These are phyloP conservation scores for Bubo bubo DNA, from an alignment of 2,113 vertebrate species.

Conservation along the genomic window DNA sequence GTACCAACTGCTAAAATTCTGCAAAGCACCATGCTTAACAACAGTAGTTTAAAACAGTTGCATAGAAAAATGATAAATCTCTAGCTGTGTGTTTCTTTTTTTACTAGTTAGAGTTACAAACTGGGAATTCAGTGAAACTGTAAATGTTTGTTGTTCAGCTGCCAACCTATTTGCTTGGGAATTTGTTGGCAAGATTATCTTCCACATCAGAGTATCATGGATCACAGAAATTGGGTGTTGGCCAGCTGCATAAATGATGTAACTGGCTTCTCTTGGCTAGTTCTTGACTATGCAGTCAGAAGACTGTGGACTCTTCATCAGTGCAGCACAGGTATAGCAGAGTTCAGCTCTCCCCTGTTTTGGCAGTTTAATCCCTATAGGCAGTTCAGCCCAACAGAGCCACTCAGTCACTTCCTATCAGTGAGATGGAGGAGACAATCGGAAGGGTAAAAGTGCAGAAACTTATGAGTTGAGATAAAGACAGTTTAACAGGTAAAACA, in stretches of 20 bases:
- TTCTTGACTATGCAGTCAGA: background rate
- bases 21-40: background rate
- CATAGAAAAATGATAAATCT: background rate
- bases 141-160: background rate
- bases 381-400: background rate
- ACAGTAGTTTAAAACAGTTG: background rate
- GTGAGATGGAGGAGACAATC: background rate
- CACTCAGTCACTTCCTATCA: rapidly evolving
- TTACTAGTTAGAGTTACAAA: background rate
- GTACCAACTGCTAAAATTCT: background rate
- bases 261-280: background rate
- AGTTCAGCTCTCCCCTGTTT: background rate
- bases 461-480: background rate
- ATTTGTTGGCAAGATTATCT: background rate
- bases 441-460: background rate
- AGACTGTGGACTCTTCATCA: background rate
- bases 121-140: background rate
- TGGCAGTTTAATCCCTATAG: background rate
- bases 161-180: background rate
- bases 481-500: background rate
- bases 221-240: background rate
- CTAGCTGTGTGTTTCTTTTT: background rate
- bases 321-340: background rate
- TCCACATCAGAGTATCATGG: background rate
- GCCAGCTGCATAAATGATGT: background rate